phyloP scores from a whole-genome alignment of 2,888 invertebrate genomes.

The Caenorhabditis plicata region DNA sequence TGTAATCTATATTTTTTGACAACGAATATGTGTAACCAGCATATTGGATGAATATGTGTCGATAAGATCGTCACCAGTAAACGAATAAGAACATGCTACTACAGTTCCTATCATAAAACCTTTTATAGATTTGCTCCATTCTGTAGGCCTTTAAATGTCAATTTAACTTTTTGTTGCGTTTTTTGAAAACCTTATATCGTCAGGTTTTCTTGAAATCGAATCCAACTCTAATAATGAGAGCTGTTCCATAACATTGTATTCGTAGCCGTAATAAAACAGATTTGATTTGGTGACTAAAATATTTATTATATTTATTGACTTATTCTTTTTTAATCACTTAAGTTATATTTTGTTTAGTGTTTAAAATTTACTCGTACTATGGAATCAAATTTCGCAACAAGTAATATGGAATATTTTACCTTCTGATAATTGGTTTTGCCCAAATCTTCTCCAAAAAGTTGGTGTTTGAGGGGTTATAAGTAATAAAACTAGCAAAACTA shows the following conservation, averaged over 20 bases:
- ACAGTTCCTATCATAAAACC: slow-evolving; percentile 56
- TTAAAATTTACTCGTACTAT: too few species aligned
- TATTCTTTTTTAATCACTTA: too few species aligned
- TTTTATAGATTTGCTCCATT: slow-evolving; percentile 42
- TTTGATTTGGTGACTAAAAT: slow-evolving; percentile 32
- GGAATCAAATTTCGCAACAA: too few species aligned
- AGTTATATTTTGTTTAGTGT: too few species aligned
- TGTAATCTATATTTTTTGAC: not conserved
- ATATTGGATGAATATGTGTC: slow-evolving; percentile 63
- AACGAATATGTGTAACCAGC: slow-evolving; percentile 32
- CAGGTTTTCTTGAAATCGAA: too few species aligned
- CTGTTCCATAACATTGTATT: too few species aligned
- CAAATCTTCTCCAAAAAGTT: slow-evolving; percentile 12
- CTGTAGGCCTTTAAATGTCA: too few species aligned
- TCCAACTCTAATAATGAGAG: too few species aligned
- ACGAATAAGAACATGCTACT: slow-evolving; percentile 58
- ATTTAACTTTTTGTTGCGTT: too few species aligned
- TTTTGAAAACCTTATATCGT: too few species aligned
- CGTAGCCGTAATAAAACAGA: slow-evolving; percentile 36
- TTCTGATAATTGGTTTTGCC: slow-evolving; percentile 27
- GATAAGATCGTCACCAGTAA: slow-evolving; percentile 63
- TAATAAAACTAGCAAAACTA: slow-evolving; percentile 47
- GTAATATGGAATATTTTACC: too few species aligned
- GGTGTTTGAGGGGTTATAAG: slow-evolving; percentile 54
- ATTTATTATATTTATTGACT: too few species aligned